phyloP scores from a whole-genome alignment of 2,113 vertebrate species.

The Centropristis striata region DNA sequence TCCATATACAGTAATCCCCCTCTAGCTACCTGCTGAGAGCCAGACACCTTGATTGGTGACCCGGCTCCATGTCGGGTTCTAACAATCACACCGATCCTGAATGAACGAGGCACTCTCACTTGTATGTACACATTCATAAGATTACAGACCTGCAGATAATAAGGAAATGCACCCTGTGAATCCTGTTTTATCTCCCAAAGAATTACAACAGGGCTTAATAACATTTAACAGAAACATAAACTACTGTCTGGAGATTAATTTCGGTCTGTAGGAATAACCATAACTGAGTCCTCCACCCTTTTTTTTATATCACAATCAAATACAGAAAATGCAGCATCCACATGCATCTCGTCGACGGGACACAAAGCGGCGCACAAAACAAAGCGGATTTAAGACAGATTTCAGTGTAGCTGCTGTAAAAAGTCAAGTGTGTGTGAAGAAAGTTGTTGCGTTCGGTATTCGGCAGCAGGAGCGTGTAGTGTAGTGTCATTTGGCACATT shows the following conservation, averaged over 20 bases:
- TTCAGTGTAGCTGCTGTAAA: slow-evolving; percentile 42
- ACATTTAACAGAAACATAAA: slow-evolving; percentile 22
- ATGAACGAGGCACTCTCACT: slow-evolving; percentile 79
- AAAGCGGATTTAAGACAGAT: slow-evolving; percentile 33
- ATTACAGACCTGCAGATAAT: slow-evolving; percentile 63
- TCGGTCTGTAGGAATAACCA: slow-evolving; percentile 4
- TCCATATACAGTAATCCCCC: slow-evolving; percentile 50
- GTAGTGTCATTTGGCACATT: slow-evolving; percentile 75
- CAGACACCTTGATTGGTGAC: slow-evolving; percentile 36
- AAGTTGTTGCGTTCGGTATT: slow-evolving; percentile 44
- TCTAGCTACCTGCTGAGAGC: slow-evolving; percentile 26
- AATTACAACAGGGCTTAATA: slow-evolving; percentile 29
- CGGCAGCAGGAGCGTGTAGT: slow-evolving; percentile 64
- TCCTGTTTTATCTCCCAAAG: slow-evolving; percentile 36
- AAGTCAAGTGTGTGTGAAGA: slow-evolving; percentile 19
- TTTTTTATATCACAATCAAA: slow-evolving; percentile 43
- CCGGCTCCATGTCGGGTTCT: slow-evolving; percentile 31
- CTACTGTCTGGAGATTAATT: slow-evolving; percentile 9
- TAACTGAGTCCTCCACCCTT: slow-evolving; percentile 8
- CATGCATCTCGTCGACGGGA: slow-evolving; percentile 14
- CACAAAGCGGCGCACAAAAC: slow-evolving; percentile 36
- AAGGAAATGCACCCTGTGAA: slow-evolving; percentile 31
- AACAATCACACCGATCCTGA: slow-evolving; percentile 52
- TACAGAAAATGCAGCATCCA: slow-evolving; percentile 38
- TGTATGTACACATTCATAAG: slow-evolving; percentile 80